A percentile compares a stretch with the other conserved stretches of the same genome.
Evolutionary conservation across 2,113 vertebrate species (phyloP).

Genomic region (Protobothrops flavoviridis): DNA sequence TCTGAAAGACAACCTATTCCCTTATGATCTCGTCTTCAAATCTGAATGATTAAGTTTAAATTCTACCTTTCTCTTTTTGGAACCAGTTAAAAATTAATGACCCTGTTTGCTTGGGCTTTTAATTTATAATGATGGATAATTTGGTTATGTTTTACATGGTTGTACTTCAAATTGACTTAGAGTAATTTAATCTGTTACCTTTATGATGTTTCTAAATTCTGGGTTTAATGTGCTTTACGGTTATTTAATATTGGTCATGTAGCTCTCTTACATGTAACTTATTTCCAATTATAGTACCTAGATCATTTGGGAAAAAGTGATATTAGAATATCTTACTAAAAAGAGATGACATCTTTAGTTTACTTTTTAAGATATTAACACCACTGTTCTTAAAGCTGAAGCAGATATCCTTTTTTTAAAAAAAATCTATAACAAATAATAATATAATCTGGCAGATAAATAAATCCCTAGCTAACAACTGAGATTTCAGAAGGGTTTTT

Average conservation of each 20-base stretch:
- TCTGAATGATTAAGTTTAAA: not conserved
- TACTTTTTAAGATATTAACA: not conserved
- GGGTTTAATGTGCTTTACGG: not conserved
- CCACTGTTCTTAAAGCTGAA: not conserved
- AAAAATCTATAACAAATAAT: not conserved
- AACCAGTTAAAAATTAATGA: not conserved
- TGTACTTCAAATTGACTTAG: not conserved
- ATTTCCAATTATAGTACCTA: not conserved
- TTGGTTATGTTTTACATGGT: not conserved
- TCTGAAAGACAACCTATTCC: not conserved
- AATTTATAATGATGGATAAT: not conserved
- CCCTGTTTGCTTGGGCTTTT: not conserved
- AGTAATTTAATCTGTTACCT: not conserved
- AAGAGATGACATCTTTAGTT: not conserved
- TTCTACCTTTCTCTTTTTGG: not conserved
- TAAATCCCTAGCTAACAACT: not conserved
- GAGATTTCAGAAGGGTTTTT: not conserved
- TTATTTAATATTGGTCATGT: not conserved
- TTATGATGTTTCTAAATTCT: not conserved
- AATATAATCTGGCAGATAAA: not conserved
- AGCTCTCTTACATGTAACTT: not conserved
- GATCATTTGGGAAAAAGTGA: not conserved
- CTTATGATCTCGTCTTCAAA: not conserved
- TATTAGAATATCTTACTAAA: not conserved
- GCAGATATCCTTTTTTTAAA: not conserved